Evolutionary conservation across 1,140 invertebrate species (phyloP).

Genomic region (Zophobas atratus): DNA sequence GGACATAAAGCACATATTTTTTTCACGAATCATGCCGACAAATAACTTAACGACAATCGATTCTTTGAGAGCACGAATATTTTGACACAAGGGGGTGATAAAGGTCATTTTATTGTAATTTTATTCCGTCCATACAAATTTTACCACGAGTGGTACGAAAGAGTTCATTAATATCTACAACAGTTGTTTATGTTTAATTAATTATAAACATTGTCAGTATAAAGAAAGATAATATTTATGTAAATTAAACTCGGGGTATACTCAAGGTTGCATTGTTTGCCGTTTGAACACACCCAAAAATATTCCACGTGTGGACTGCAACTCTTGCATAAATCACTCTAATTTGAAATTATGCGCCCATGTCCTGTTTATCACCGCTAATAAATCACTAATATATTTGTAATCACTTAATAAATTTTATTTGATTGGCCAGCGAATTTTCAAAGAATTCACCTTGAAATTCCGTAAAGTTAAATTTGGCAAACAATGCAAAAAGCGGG

Average conservation of each 20-base stretch:
- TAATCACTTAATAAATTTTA: not conserved
- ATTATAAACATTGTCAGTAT: not conserved
- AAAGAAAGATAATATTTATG: constrained; percentile 26
- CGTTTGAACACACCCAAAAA: constrained; percentile 39
- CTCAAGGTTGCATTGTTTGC: constrained; percentile 26
- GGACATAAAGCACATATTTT: too few relatives aligned
- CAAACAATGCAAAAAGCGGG: not conserved
- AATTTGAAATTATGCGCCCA: not conserved
- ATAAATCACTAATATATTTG: constrained; percentile 1
- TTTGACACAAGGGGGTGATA: too few relatives aligned
- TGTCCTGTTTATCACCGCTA: not conserved
- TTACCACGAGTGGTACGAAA: too few relatives aligned
- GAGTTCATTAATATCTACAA: too few relatives aligned
- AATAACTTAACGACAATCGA: too few relatives aligned
- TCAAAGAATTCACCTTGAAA: constrained; percentile 14
- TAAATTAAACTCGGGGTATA: not conserved
- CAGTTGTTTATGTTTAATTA: not conserved
- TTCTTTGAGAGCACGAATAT: too few relatives aligned
- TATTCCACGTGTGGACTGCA: constrained; percentile 3
- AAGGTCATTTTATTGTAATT: too few relatives aligned
- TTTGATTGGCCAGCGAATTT: not conserved
- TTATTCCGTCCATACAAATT: too few relatives aligned
- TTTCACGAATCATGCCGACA: too few relatives aligned
- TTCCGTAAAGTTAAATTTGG: not conserved
- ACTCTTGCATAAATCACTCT: constrained; percentile 8